Conservation (phyloP, 2,113 vertebrate genomes). For the Oncorhynchus clarkii region DNA sequence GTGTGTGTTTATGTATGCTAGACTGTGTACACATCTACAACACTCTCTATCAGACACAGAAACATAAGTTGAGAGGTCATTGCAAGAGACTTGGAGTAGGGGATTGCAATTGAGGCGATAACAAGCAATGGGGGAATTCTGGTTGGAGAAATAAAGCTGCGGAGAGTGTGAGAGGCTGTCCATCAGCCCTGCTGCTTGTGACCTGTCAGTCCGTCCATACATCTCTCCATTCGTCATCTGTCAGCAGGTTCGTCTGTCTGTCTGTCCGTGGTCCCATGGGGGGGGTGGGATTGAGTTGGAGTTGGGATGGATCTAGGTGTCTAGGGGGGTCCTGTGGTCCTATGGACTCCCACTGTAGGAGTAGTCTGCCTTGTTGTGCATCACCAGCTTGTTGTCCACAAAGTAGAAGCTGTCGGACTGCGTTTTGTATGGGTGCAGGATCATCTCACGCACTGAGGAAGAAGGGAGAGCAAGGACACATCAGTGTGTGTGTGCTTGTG, state of each 20-base stretch:
- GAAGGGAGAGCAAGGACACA: neutral
- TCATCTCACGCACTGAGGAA: slow-evolving; percentile 91
- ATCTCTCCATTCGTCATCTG: too few species aligned
- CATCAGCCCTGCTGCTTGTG: slow-evolving; percentile 20
- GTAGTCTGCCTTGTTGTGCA: slow-evolving; percentile 99
- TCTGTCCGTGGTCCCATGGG: slow-evolving; percentile 47
- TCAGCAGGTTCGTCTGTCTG: slow-evolving; percentile 41
- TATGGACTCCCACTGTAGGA: slow-evolving; percentile 92
- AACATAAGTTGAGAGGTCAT: neutral
- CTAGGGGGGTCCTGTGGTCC: slow-evolving; percentile 36
- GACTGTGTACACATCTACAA: slow-evolving; percentile 4
- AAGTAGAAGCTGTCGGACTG: slow-evolving; percentile 99
- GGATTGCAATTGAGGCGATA: neutral
- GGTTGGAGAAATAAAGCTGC: slow-evolving; percentile 32
- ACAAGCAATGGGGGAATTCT: slow-evolving; percentile 31
- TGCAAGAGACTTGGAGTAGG: slow-evolving; percentile 1
- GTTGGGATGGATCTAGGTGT: slow-evolving; percentile 15
- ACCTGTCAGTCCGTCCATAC: slow-evolving; percentile 45
- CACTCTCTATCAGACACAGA: neutral
- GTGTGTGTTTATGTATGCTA: neutral
- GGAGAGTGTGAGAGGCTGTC: slow-evolving; percentile 29
- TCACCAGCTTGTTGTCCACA: slow-evolving; percentile 97
- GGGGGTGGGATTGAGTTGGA: slow-evolving; percentile 30
- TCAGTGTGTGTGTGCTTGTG: neutral
- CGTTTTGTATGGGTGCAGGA: slow-evolving; percentile 91